Evolutionary conservation across 1,140 invertebrate genomes (phyloP).

Genomic region (Hermetia illucens): DNA sequence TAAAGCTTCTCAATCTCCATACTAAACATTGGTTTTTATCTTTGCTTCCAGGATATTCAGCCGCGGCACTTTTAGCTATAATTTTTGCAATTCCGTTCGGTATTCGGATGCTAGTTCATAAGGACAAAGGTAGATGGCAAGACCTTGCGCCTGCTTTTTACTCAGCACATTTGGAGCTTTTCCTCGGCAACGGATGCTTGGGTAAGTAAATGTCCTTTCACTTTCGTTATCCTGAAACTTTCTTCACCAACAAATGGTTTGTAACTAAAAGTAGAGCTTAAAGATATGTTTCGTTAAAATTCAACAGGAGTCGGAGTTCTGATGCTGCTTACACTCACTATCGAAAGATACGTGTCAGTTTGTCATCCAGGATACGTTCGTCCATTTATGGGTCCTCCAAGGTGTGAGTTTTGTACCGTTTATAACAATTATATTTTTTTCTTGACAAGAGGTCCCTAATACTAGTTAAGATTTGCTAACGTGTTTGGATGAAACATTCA

Average conservation of each 20-base stretch:
- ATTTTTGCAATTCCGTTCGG: conserved; percentile 56
- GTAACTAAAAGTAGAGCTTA: too few relatives aligned
- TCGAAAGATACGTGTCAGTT: conserved; percentile 68
- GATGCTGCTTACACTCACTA: conserved; percentile 63
- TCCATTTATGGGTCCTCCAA: conserved; percentile 40
- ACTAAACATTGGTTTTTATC: conserved; percentile 9
- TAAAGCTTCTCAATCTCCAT: too few relatives aligned
- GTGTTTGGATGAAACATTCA: too few relatives aligned
- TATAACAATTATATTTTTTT: too few relatives aligned
- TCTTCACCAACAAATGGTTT: background rate
- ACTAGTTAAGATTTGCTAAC: too few relatives aligned
- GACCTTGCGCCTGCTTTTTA: conserved; percentile 51
- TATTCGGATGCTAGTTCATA: conserved; percentile 48
- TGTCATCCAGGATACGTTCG: conserved; percentile 56
- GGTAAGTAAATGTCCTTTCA: conserved; percentile 30
- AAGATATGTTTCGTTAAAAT: background rate
- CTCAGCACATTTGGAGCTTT: conserved; percentile 57
- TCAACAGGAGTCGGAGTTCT: conserved; percentile 52
- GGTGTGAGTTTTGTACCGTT: conserved; percentile 19
- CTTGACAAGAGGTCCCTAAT: too few relatives aligned
- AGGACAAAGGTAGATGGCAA: conserved; percentile 46
- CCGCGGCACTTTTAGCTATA: conserved; percentile 52
- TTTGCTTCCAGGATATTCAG: conserved; percentile 46
- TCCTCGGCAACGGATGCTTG: conserved; percentile 57
- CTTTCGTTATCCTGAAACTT: conserved; percentile 2